Evolutionary conservation across 2,888 invertebrate species (phyloP).

Genomic region (Parelbella ahira): DNA sequence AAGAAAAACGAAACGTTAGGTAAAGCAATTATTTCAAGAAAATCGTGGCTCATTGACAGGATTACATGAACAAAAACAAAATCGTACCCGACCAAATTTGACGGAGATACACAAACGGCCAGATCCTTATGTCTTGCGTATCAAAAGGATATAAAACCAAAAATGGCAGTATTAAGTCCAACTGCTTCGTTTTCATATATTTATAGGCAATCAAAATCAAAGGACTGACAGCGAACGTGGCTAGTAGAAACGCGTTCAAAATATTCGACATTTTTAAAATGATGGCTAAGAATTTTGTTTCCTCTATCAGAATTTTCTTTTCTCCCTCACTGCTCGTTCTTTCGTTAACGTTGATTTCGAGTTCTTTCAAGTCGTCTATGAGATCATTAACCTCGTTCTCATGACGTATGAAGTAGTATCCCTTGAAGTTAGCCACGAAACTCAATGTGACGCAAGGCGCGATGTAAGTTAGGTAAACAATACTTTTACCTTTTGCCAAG

Average conservation of each 20-base stretch:
- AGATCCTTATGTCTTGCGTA: constrained; percentile 42
- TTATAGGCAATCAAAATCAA: constrained; percentile 40
- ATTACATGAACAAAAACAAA: constrained; percentile 1
- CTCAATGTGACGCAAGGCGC: constrained; percentile 43
- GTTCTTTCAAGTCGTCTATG: constrained; percentile 33
- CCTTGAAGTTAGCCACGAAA: constrained; percentile 37
- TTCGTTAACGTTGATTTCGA: constrained; percentile 36
- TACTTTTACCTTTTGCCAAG: constrained; percentile 35
- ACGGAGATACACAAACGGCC: constrained; percentile 51
- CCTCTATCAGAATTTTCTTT: constrained; percentile 34
- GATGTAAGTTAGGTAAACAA: constrained; percentile 39
- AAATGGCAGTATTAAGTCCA: constrained; percentile 47
- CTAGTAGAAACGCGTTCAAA: constrained; percentile 36
- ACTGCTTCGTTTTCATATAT: constrained; percentile 41
- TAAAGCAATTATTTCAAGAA: too few relatives aligned
- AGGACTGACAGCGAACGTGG: constrained; percentile 42
- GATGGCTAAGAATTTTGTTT: constrained; percentile 39
- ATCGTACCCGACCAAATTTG: constrained; percentile 52
- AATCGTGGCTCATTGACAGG: background rate
- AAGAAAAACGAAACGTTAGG: too few relatives aligned
- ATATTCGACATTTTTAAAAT: constrained; percentile 42
- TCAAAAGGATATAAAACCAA: constrained; percentile 55
- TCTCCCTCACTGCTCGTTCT: constrained; percentile 7
- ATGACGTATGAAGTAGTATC: constrained; percentile 32
- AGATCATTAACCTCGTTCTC: constrained; percentile 35